Base-by-base conservation (phyloP, 1,140 invertebrate species). In the Asobara japonica region DNA sequence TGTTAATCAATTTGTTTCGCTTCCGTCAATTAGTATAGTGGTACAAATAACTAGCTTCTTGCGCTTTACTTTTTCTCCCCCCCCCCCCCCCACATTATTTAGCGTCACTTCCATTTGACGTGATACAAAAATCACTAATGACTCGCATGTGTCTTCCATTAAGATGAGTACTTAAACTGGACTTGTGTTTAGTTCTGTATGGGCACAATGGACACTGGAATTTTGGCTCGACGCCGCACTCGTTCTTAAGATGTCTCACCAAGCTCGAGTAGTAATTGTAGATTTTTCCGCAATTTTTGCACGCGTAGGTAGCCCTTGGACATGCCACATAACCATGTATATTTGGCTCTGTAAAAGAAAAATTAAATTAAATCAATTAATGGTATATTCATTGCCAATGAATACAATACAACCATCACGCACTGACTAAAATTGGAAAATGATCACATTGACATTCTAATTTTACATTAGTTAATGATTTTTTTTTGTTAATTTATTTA, bases 171-270 rank as follows among this genome's bases (percentile, higher is more conserved):
- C 86, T 88, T 41, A 86, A 65, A 51, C 83, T 83, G 22, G 76
- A 83, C 45, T 82, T 86, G 69, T 84, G 82, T 67, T 86, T 85
- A 1, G 80, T 79, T 45, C 69, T 80, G 74, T 86, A 84, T 31
- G 84, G 81, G 69, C 88, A 89, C 69, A 87, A 56, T 5, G 84
- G 85, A 77, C 89, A 88, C 64, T 82, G 84, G 56, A 88, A 86
- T 65, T 84, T 87, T 0, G 86, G 85, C 51, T 89, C 88, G 8
- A 89, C 84, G 2, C 89, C 89, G 67, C 89, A 90, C 69, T 90
- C 89, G 78, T 89, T 87, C 70, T 89, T 89, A 72, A 89, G 72
- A 67, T 90, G 88, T 60, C 86, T 80, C 2, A 84, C 83, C 74
- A 89, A 69, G 60, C 85, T 86, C 62, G 85, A 87, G 65, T 86